Percentiles rank a stretch among this genome's conserved stretches.
Conservation (phyloP, 2,113 vertebrate species). For the Pitta sordida region DNA sequence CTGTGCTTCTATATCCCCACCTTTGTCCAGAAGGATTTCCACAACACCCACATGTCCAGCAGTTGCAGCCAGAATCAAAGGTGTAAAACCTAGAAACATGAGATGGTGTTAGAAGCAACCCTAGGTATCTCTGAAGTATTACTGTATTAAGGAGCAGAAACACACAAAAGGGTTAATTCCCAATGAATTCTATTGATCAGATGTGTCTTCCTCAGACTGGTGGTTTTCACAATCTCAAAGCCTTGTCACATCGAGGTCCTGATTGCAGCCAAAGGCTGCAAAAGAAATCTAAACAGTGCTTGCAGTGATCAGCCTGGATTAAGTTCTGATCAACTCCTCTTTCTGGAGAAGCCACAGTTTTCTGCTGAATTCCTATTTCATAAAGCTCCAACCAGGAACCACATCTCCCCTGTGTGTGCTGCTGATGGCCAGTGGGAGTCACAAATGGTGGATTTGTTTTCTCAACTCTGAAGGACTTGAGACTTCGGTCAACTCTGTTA, state of each 20-base stretch:
- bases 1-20: conserved; percentile 97
- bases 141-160: neutral
- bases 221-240: neutral
- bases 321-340: neutral
- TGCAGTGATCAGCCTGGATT: neutral
- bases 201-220: neutral
- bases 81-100: conserved; percentile 85
- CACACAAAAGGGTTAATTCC: neutral
- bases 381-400: neutral
- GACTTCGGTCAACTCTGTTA: neutral
- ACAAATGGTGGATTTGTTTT: neutral
- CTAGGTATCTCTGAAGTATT: neutral
- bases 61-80: conserved; percentile 95
- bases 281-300: neutral
- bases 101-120: neutral
- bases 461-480: neutral
- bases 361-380: neutral
- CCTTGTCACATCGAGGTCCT: neutral
- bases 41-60: conserved; percentile 97
- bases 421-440: neutral
- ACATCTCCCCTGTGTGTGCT: neutral
- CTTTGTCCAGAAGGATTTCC: conserved; percentile 97
- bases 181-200: neutral
- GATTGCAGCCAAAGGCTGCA: neutral
- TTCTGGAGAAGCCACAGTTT: neutral